Conservation (phyloP, 1,140 invertebrate species). For the Cydia pomonella region DNA sequence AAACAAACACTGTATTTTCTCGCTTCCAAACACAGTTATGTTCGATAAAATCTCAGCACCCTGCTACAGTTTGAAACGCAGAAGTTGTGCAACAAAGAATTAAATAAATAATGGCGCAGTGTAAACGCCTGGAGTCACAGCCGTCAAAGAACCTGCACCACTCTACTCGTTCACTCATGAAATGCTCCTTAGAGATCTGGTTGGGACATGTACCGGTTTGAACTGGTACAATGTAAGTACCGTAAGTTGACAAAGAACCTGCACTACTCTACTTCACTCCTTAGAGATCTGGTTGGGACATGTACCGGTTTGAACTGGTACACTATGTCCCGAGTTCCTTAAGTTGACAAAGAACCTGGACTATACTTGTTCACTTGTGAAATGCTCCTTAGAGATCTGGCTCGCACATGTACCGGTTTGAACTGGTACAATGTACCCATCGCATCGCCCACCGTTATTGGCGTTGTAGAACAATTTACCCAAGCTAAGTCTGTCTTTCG, state of each 20-base stretch:
- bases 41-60: too few species aligned
- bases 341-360: not conserved
- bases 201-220: not conserved
- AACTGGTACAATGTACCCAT: not conserved
- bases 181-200: constrained; percentile 1
- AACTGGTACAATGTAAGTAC: not conserved
- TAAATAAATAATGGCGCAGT: constrained; percentile 13
- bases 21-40: too few species aligned
- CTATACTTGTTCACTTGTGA: not conserved
- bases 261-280: not conserved
- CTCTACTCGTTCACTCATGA: constrained; percentile 10
- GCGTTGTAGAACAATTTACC: too few species aligned
- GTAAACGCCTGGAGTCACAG: constrained; percentile 17
- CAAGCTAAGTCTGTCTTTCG: not conserved
- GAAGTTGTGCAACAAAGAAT: constrained; percentile 7
- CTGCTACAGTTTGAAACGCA: too few species aligned
- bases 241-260: too few species aligned
- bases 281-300: not conserved
- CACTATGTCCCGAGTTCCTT: not conserved
- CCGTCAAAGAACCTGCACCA: constrained; percentile 13
- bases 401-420: not conserved
- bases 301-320: not conserved
- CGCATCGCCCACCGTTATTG: too few species aligned
- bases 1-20: too few species aligned
- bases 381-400: not conserved